Evolutionary conservation across 2,888 invertebrate genomes (phyloP), one percentile per base, ranked within the genome.

Genomic region (Plemyria rubiginata): DNA sequence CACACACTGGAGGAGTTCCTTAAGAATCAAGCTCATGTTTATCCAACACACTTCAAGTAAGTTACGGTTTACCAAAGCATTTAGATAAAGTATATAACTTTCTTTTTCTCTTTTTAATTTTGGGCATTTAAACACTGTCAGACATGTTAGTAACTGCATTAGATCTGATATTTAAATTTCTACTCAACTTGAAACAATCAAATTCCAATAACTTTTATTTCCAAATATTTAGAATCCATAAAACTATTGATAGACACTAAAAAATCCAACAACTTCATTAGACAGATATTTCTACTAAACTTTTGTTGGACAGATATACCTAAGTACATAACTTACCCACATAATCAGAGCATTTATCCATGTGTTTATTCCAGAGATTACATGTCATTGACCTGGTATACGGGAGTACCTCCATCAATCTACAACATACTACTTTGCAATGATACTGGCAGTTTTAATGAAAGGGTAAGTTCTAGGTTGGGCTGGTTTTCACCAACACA

Each of bases 391-490:
- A 46, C 63, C 0, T 85, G 80, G 80, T 67, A 67, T 54, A 69
- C 80, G 3, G 79, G 79, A 13, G 66, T 86, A n/a, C 83, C 86
- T 0, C 74, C 73, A 2, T 40, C 28, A 1, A 15, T n/a, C 0
- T 65, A 58, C 41, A n/a, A 15, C 16, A 41, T 65, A 22, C 7
- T 16, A 15, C 36, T 65, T 9, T 60, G 54, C 51, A 60, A 60
- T 54, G 16, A 45, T 4, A 12, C 41, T 12, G 36, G 36, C 3
- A 38, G 2, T 11, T 38, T 8, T 11, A 8, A 38, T 11, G 2
- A 53, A 16, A 22, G 22, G 15, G 45, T 53, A 12, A 36, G 52
- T 15, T 32, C 8, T 45, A 11, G 9, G 16, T n/a, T n/a, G n/a
- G n/a, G n/a, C n/a, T n/a, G n/a, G n/a, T 15, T 6, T 43, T 6